Evolutionary conservation across 2,888 invertebrate species (phyloP).

Genomic region (Phasia obesa): DNA sequence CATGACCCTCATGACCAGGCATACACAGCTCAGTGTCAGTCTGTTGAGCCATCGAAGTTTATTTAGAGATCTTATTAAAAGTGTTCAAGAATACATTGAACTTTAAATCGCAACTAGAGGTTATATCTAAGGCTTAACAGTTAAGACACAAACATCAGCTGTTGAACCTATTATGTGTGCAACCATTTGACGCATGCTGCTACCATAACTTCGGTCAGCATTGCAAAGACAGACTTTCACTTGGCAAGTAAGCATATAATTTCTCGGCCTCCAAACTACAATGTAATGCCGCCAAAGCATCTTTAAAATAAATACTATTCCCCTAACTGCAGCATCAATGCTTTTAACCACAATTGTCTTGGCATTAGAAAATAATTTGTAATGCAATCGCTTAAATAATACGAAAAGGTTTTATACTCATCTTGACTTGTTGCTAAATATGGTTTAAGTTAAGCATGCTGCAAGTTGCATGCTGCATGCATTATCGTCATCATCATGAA

Average conservation of each 20-base stretch:
- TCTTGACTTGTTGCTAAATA: conserved; percentile 38
- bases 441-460: conserved; percentile 42
- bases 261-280: not conserved
- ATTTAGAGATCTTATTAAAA: too few relatives aligned
- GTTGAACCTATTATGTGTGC: not conserved
- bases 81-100: too few relatives aligned
- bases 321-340: not conserved
- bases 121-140: too few relatives aligned
- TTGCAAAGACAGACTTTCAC: conserved; percentile 57
- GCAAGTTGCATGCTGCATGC: conserved; percentile 35
- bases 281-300: conserved; percentile 13
- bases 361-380: conserved; percentile 53
- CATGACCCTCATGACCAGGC: too few relatives aligned
- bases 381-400: conserved; percentile 57
- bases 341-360: conserved; percentile 52
- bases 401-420: conserved; percentile 44
- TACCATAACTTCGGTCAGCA: conserved; percentile 42
- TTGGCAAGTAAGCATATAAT: conserved; percentile 35
- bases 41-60: too few relatives aligned
- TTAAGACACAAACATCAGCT: not conserved
- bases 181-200: conserved; percentile 28
- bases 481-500: conserved; percentile 17
- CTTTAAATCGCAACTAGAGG: too few relatives aligned
- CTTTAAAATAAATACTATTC: conserved; percentile 3
- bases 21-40: too few relatives aligned